A percentile compares a stretch with the other conserved stretches of the same genome.
These are phyloP conservation scores for Diabrotica virgifera DNA, from an alignment of 1,140 invertebrate species.

Conservation along the genomic window DNA sequence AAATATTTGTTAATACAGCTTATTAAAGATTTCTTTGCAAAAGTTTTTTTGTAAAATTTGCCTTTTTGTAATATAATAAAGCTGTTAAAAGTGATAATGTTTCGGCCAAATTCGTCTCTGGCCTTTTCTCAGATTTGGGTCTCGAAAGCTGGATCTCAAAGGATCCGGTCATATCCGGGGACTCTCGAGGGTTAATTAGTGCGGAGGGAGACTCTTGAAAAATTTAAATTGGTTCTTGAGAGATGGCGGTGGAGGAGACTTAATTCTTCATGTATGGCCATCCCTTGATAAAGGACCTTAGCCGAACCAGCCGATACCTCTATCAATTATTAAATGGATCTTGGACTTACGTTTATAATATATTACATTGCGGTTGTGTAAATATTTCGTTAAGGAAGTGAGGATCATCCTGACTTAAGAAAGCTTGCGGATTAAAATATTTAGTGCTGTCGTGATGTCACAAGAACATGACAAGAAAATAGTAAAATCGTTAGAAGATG, in stretches of 20 bases:
- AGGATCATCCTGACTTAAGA: no score
- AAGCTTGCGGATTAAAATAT: no score
- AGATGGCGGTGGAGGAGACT: slow-evolving; percentile 1
- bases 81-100: neutral
- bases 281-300: neutral
- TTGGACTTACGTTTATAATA: neutral
- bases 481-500: no score
- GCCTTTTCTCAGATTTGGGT: slow-evolving; percentile 33
- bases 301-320: neutral
- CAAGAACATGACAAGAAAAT: no score
- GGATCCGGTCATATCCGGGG: slow-evolving; percentile 32
- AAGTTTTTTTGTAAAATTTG: no score
- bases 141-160: slow-evolving; percentile 31
- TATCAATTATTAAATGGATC: neutral
- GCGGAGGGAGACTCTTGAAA: slow-evolving; percentile 13
- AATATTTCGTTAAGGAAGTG: no score
- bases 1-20: no score
- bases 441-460: no score
- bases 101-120: slow-evolving; percentile 1
- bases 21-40: no score
- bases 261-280: slow-evolving; percentile 7
- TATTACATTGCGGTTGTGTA: no score
- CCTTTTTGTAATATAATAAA: no score
- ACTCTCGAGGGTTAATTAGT: slow-evolving; percentile 36
- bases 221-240: slow-evolving; percentile 18